Conservation (phyloP, 1,140 invertebrate species). For the Psix sp. region DNA sequence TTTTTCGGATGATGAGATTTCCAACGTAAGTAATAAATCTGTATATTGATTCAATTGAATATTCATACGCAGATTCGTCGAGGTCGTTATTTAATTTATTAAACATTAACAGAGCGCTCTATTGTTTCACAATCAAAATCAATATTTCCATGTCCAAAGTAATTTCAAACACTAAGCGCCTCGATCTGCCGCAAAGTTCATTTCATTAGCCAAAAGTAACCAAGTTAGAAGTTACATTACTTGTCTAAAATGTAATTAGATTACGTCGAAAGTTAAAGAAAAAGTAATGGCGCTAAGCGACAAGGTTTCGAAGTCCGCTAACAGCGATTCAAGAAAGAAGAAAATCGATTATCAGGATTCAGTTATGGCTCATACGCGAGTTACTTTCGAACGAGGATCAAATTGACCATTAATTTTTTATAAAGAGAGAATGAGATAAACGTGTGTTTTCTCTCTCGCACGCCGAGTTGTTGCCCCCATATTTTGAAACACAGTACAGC, state of each 20-base stretch:
- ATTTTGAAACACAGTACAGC: too few species aligned
- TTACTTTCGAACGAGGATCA: too few species aligned
- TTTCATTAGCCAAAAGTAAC: conserved; percentile 10
- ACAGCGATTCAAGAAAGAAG: too few species aligned
- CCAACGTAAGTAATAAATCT: background rate
- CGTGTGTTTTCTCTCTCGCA: too few species aligned
- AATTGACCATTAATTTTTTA: too few species aligned
- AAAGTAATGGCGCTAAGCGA: background rate
- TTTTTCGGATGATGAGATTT: background rate
- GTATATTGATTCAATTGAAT: too few species aligned
- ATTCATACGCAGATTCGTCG: too few species aligned
- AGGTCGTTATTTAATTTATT: background rate
- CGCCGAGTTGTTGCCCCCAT: too few species aligned
- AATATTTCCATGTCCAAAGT: background rate
- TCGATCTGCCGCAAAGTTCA: conserved; percentile 1
- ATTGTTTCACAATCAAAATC: background rate
- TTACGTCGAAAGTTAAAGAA: conserved; percentile 6
- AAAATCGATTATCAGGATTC: too few species aligned
- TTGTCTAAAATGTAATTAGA: conserved; percentile 16
- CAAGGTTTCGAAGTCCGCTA: background rate
- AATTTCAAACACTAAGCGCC: conserved; percentile 1
- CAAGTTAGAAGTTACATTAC: conserved; percentile 18
- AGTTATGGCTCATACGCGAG: too few species aligned
- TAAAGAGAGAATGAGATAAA: too few species aligned
- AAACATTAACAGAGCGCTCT: background rate